Conservation (phyloP, 2,113 vertebrate species). For the Asarcornis scutulata region DNA sequence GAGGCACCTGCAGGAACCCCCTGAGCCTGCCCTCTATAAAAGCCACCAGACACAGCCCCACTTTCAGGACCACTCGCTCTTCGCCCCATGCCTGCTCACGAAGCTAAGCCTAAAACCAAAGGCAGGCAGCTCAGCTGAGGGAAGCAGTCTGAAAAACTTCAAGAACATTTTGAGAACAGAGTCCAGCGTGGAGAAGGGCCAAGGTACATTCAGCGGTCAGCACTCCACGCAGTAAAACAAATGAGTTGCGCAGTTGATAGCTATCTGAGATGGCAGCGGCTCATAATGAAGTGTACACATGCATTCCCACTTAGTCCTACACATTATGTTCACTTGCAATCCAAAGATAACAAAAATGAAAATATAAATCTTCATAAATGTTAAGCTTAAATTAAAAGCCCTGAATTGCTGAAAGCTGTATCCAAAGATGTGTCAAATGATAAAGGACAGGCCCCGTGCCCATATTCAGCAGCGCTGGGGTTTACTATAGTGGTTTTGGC, state of each 20-base stretch:
- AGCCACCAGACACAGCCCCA: neutral
- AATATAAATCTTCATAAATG: accelerated
- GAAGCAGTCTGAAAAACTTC: neutral
- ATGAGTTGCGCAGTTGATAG: accelerated
- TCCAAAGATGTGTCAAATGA: accelerated
- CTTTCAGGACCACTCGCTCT: accelerated
- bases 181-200: accelerated
- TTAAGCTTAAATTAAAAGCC: neutral
- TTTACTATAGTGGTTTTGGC: neutral
- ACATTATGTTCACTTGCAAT: accelerated
- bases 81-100: neutral
- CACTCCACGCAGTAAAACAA: neutral
- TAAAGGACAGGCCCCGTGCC: neutral
- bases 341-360: neutral
- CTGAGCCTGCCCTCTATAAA: neutral
- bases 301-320: accelerated
- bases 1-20: accelerated
- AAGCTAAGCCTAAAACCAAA: neutral
- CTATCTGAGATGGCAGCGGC: neutral
- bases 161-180: neutral
- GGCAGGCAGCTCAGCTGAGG: neutral
- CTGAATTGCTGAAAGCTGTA: neutral
- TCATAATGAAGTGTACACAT: accelerated
- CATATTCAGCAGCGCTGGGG: neutral
- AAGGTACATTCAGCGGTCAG: too few relatives aligned